phyloP scores from a whole-genome alignment of 2,888 invertebrate species.

The Barypeithes pellucidus region DNA sequence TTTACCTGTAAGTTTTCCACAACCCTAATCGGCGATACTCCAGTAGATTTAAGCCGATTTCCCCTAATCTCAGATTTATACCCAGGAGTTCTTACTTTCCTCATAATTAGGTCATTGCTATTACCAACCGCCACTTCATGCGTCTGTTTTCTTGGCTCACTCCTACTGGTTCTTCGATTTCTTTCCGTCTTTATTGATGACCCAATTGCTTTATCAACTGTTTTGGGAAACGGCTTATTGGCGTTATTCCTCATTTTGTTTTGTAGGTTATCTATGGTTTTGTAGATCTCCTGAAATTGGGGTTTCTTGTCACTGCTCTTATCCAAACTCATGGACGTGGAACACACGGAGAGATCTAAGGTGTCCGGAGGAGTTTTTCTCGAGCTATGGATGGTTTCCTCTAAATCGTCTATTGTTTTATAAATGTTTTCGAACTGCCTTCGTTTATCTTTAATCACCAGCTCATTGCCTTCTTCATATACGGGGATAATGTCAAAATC shows the following conservation, averaged over 20 bases:
- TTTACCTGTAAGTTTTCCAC: constrained; percentile 11
- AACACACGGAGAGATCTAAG: constrained; percentile 24
- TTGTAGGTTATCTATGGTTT: constrained; percentile 12
- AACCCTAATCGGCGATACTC: constrained; percentile 35
- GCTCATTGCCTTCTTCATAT: not conserved
- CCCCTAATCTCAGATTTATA: not conserved
- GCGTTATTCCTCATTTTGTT: not conserved
- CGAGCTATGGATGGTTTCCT: constrained; percentile 28
- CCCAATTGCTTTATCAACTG: constrained; percentile 25
- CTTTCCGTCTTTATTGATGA: not conserved
- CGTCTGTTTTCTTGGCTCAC: constrained; percentile 12
- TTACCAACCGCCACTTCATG: constrained; percentile 32
- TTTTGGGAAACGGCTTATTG: not conserved
- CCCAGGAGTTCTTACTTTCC: not conserved
- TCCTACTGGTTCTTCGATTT: not conserved
- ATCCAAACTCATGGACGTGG: not conserved
- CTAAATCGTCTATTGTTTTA: constrained; percentile 31
- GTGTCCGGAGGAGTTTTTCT: constrained; percentile 5
- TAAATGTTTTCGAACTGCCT: constrained; percentile 37
- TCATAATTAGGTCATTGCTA: not conserved
- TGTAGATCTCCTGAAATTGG: constrained; percentile 12
- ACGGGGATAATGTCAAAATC: not conserved
- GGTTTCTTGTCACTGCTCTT: constrained; percentile 17
- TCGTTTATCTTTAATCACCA: constrained; percentile 18
- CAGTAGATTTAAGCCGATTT: constrained; percentile 29